phyloP scores from a whole-genome alignment of 2,888 invertebrate species.

The Geophilus truncorum region DNA sequence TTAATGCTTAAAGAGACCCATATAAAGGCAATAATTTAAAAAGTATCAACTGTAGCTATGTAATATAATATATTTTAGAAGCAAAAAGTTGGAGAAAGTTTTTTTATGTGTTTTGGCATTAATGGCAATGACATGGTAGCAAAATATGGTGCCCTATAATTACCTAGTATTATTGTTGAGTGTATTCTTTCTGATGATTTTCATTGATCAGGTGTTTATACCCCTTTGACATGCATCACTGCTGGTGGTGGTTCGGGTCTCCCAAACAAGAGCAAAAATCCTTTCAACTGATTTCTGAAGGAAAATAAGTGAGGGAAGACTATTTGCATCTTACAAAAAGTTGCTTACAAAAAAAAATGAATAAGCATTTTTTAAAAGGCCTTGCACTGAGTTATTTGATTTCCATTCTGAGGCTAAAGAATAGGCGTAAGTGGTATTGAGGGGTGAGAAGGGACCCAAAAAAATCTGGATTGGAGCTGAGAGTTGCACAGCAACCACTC shows the following conservation, averaged over 20 bases:
- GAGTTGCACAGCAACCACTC: slow-evolving; percentile 20
- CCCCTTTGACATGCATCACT: slow-evolving; percentile 24
- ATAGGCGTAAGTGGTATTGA: slow-evolving; percentile 9
- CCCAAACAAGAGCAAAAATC: slow-evolving; percentile 25
- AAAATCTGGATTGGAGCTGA: slow-evolving; percentile 22
- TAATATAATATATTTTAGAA: neutral
- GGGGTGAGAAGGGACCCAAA: slow-evolving; percentile 25
- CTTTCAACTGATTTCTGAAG: slow-evolving; percentile 27
- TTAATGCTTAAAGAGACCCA: neutral
- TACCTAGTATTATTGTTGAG: neutral
- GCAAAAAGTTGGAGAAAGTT: neutral
- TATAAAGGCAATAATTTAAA: slow-evolving; percentile 1
- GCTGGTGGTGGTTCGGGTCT: slow-evolving; percentile 12
- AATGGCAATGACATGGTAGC: neutral
- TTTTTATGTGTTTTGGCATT: slow-evolving; percentile 12
- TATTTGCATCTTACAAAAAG: slow-evolving; percentile 27
- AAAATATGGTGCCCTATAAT: neutral
- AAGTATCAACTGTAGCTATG: neutral
- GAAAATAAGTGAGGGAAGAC: slow-evolving; percentile 17
- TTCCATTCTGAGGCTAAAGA: slow-evolving; percentile 22
- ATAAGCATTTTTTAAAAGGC: slow-evolving; percentile 27
- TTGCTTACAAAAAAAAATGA: slow-evolving; percentile 25
- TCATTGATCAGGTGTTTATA: slow-evolving; percentile 23
- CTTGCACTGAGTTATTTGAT: slow-evolving; percentile 25
- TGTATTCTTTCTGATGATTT: slow-evolving; percentile 17